Evolutionary conservation across 92 coral and sea anemone genomes (phyloP).

Genomic region (Zoanthus sociatus): DNA sequence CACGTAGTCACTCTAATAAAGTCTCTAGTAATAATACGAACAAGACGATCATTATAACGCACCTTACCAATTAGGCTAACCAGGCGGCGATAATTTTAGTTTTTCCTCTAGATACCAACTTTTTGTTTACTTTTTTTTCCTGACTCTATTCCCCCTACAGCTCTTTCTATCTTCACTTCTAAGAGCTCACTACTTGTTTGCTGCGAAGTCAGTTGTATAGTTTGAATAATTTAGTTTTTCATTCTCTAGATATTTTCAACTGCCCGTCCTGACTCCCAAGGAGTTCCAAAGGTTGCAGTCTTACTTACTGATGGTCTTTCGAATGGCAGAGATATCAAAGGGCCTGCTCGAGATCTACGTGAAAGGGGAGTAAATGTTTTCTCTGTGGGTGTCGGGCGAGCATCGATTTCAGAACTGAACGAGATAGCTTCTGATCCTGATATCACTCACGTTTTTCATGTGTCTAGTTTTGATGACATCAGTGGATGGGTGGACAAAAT

Average conservation of each 20-base stretch:
- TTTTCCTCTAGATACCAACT: too few species aligned
- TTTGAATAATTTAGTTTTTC: background rate
- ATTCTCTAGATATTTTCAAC: constrained; percentile 10
- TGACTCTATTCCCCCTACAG: too few species aligned
- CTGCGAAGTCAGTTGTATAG: too few species aligned
- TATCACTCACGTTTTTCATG: constrained; percentile 75
- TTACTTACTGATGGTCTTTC: constrained; percentile 89
- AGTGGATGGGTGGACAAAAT: constrained; percentile 91
- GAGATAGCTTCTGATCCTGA: constrained; percentile 91
- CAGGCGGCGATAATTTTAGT: too few species aligned
- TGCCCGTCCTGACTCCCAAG: constrained; percentile 72
- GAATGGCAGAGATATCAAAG: constrained; percentile 48
- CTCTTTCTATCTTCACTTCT: too few species aligned
- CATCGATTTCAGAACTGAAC: constrained; percentile 65
- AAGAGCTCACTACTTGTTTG: too few species aligned
- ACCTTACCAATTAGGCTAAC: too few species aligned
- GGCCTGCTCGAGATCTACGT: constrained; percentile 68
- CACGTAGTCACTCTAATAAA: too few species aligned
- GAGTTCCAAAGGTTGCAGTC: constrained; percentile 87
- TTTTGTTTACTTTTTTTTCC: too few species aligned
- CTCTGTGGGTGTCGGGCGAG: constrained; percentile 85
- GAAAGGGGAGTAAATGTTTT: constrained; percentile 85
- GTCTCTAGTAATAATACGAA: too few species aligned
- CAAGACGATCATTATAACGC: too few species aligned
- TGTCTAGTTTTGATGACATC: constrained; percentile 76